Evolutionary conservation across 2,888 invertebrate species (phyloP), one percentile per base, ranked within the genome.

Genomic region (Oegoconia quadripuncta): DNA sequence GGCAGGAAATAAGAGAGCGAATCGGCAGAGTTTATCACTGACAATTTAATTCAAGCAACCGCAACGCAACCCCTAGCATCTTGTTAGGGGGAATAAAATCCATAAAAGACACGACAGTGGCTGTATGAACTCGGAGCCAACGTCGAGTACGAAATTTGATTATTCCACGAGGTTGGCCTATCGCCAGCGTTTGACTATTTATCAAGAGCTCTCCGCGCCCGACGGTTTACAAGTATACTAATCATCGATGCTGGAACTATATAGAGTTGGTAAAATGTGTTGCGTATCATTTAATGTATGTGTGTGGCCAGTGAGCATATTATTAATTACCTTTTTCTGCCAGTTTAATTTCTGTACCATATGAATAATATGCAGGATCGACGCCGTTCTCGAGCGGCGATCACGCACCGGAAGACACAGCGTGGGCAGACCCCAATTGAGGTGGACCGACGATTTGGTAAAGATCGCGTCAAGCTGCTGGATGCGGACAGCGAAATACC

Each of bases 81-180:
- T 82, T 82, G 82, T 77, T 77, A 74, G 76, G 82, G 82, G 78
- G 77, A 77, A 75, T 74, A 73, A 79, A 76, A 81, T 81, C 83
- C 82, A 86, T 86, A 87, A 86, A 84, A 78, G 78, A 79, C 82
- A 78, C 74, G 75, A 67, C 66, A 70, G 74, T 64, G 56, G 67
- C 60, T 70, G 65, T 56, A 65, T 64, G 73, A 18, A n/a, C 64
- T 46, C 44, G 55, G 59, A 64, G 64, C 55, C 52, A 80, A 61
- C 70, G 78, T 72, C 60, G 73, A 75, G 77, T 67, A 74, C 71
- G 62, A 78, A 80, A 87, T 87, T 84, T 82, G 83, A 86, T 87
- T 86, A 87, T 86, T 84, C 82, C 83, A 73, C 83, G 79, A 83
- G 79, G 83, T 80, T 84, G 84, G 86, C 82, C 84, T 84, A 84